A percentile compares a stretch with the other conserved stretches of the same genome.
Conservation (phyloP, 2,113 vertebrate species). For the Megalops atlanticus region DNA sequence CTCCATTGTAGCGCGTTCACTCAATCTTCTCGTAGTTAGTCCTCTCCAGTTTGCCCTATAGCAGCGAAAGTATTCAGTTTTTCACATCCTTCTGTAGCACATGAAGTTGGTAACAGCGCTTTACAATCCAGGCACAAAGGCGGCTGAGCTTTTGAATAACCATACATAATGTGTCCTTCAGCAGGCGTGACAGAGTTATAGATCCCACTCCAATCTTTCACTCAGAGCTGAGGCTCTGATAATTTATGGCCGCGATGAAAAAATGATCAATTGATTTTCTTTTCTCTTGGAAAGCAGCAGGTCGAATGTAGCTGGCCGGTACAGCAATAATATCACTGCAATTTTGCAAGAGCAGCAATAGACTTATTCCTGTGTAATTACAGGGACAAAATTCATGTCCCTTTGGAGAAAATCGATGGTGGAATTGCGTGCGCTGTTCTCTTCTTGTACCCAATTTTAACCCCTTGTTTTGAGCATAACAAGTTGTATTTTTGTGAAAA, state of each 20-base stretch:
- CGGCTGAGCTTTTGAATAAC: neutral
- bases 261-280: slow-evolving; percentile 41
- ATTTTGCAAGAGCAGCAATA: slow-evolving; percentile 3
- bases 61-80: neutral
- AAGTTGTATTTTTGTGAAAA: neutral
- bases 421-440: slow-evolving; percentile 16
- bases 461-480: neutral
- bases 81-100: neutral
- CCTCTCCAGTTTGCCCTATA: too few species aligned
- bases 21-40: neutral
- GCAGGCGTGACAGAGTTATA: neutral
- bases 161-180: neutral
- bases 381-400: slow-evolving; percentile 29
- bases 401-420: slow-evolving; percentile 27
- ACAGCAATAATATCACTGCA: slow-evolving; percentile 20
- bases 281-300: neutral
- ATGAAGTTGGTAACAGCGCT: neutral
- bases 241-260: slow-evolving; percentile 40
- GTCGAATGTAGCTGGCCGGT: slow-evolving; percentile 13
- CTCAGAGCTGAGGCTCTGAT: slow-evolving; percentile 28
- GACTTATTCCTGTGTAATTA: slow-evolving; percentile 27
- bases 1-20: neutral
- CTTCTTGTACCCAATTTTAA: neutral
- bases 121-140: slow-evolving; percentile 1
- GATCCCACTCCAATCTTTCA: slow-evolving; percentile 1